A percentile compares a stretch with the other conserved stretches of the same genome.
These are phyloP conservation scores for Agriopis marginaria DNA, from an alignment of 2,888 invertebrate genomes.

Conservation along the genomic window DNA sequence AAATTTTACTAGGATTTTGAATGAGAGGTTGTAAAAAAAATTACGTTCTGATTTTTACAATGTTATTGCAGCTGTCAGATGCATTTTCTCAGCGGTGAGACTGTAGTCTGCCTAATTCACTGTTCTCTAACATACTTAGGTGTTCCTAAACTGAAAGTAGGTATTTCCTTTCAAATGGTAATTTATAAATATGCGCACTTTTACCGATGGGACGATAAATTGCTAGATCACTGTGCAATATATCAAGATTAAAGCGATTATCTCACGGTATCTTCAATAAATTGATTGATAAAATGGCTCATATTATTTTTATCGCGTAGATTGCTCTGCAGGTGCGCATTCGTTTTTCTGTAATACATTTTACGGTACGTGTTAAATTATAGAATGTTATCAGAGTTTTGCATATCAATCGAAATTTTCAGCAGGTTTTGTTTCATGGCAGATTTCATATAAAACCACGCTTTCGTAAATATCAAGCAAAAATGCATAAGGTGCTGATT, in stretches of 20 bases:
- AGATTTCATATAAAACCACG: conserved; percentile 16
- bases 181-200: conserved; percentile 49
- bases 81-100: too few species aligned
- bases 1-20: too few species aligned
- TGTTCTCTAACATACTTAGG: not conserved
- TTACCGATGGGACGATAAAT: conserved; percentile 53
- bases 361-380: not conserved
- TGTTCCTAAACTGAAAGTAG: not conserved
- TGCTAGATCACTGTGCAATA: conserved; percentile 59
- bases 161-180: conserved; percentile 41
- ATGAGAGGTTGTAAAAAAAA: too few species aligned
- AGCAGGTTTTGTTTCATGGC: conserved; percentile 1
- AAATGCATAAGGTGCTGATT: conserved; percentile 20
- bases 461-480: conserved; percentile 4
- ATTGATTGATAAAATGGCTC: conserved; percentile 57
- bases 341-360: conserved; percentile 16
- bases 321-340: conserved; percentile 29
- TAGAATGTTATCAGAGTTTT: not conserved
- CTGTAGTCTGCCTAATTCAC: not conserved
- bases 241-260: conserved; percentile 62
- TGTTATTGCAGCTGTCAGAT: too few species aligned
- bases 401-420: conserved; percentile 21
- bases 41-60: too few species aligned
- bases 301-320: conserved; percentile 32
- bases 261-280: conserved; percentile 54